A percentile compares a stretch with the other conserved stretches of the same genome.
Evolutionary conservation across 2,113 vertebrate species (phyloP).

Genomic region (Paramormyrops kingsleyae): DNA sequence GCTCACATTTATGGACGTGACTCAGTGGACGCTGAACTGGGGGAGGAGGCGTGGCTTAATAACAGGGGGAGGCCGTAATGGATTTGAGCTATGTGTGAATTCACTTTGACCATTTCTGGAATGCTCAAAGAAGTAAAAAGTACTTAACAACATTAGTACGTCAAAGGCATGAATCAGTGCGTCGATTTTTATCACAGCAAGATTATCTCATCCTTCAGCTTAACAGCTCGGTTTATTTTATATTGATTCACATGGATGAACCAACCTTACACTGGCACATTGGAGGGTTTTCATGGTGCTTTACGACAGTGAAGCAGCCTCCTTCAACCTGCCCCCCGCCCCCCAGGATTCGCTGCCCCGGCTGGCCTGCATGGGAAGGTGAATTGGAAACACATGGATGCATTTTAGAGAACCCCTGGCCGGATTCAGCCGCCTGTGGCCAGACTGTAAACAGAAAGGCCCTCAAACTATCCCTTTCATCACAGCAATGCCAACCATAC

Average conservation of each 20-base stretch:
- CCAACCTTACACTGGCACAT: not conserved
- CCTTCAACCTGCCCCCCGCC: not conserved
- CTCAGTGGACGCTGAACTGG: constrained; percentile 42
- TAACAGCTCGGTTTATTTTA: not conserved
- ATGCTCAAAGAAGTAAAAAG: constrained; percentile 39
- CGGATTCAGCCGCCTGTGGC: not conserved
- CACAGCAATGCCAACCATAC: not conserved
- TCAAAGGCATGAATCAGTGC: constrained; percentile 44
- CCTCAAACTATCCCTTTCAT: not conserved
- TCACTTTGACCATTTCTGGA: constrained; percentile 45
- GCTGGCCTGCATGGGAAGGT: not conserved
- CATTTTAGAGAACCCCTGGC: not conserved
- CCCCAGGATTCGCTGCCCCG: not conserved
- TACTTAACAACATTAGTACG: constrained; percentile 44
- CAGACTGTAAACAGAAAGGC: not conserved
- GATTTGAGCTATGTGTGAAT: constrained; percentile 39
- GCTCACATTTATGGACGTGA: constrained; percentile 25
- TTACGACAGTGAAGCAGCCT: not conserved
- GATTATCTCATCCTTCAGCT: not conserved
- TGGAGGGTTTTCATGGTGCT: not conserved
- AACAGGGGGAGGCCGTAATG: constrained; percentile 45
- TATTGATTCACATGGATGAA: not conserved
- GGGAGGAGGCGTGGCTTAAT: constrained; percentile 43
- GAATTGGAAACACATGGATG: not conserved
- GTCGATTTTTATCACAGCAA: constrained; percentile 43